These are phyloP conservation scores for Strix aluco DNA, from an alignment of 2,113 vertebrate genomes.

Conservation along the genomic window DNA sequence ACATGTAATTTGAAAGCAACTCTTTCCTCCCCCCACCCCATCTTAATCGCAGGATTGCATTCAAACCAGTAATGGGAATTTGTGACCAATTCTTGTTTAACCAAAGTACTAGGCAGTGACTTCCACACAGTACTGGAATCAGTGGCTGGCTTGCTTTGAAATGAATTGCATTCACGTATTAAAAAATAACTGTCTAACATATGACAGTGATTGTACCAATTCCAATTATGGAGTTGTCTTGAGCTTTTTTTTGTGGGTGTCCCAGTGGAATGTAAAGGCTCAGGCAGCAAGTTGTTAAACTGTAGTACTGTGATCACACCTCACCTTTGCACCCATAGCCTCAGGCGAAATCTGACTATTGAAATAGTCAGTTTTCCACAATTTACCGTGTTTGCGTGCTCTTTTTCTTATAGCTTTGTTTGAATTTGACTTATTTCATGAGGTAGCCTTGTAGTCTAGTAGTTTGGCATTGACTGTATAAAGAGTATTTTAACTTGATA, in stretches of 20 bases:
- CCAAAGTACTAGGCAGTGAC: background rate
- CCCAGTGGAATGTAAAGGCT: background rate
- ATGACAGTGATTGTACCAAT: background rate
- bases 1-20: background rate
- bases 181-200: background rate
- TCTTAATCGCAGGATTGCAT: background rate
- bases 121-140: background rate
- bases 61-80: background rate
- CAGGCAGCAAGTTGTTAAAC: background rate
- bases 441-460: background rate
- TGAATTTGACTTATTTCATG: background rate
- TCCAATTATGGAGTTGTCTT: background rate
- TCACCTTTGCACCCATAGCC: background rate
- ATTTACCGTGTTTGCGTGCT: background rate
- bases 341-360: background rate
- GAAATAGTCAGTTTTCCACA: background rate
- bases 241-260: background rate
- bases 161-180: background rate
- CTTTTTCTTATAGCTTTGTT: background rate
- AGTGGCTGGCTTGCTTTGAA: background rate
- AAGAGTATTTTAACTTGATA: background rate
- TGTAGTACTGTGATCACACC: background rate
- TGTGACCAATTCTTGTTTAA: background rate
- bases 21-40: accelerated
- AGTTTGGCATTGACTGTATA: background rate